Evolutionary conservation across 37 sponge, comb jelly and placozoan genomes (phyloP), one percentile per base, ranked within the genome.

Genomic region (Oopsacas minuta): DNA sequence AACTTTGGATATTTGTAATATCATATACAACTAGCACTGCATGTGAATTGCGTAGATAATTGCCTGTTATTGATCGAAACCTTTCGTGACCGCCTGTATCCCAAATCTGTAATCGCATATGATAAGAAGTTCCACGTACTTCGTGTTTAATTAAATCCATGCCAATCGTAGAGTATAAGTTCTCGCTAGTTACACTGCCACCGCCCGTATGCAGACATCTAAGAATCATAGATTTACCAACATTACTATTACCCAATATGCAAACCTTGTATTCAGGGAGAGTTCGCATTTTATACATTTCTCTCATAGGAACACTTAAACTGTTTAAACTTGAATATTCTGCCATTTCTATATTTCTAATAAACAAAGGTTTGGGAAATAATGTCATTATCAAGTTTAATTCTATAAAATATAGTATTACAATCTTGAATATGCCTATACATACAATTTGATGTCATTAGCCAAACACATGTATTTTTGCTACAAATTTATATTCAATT

Each of bases 71-170:
- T 10, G 75, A 10, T n/a, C 75, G 20, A 34, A 61, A 61, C 75
- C 75, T 3, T 34, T 61, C 75, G 75, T 61, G 75, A 25, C 75
- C 75, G 5, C 75, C 75, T n/a, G 75, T 61, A n/a, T 61, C 75
- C 75, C 75, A 61, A 20, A 61, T 10, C 30, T 61, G 75, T 25
- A 61, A 34, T 61, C 22, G 75, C 5, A 25, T 32, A 10, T n/a
- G 75, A 61, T 61, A n/a, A 12, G 75, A n/a, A 42, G 12, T 42
- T 12, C 75, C 75, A 3, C 30, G 20, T 32, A 61, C 75, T 34
- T 25, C 75, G 75, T 61, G 75, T n/a, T 61, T 61, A n/a, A 61
- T n/a, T 12, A 61, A 61, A 10, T 61, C 75, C 75, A 61, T 61
- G 3, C 75, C 75, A n/a, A 61, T 61, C 30, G 75, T 61, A n/a